Evolutionary conservation across 2,113 vertebrate genomes (phyloP).

Genomic region (Pteruthius melanotis): DNA sequence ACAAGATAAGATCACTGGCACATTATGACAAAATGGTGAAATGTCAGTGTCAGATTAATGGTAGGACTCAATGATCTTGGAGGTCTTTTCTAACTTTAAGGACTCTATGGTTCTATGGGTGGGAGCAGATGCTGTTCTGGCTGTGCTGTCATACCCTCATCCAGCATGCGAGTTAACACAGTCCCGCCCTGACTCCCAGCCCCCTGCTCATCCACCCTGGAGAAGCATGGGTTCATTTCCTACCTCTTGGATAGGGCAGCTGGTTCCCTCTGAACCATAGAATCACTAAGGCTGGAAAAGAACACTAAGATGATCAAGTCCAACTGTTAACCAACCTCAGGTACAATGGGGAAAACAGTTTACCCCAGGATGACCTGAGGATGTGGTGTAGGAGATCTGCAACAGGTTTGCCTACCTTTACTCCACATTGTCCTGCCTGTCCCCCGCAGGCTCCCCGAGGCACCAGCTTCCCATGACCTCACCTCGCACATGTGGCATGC

Average conservation of each 20-base stretch:
- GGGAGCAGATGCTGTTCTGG: background rate
- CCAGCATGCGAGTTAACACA: background rate
- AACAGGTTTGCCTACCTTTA: background rate
- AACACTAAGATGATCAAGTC: background rate
- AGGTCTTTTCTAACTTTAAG: background rate
- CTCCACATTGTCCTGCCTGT: background rate
- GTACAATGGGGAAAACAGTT: background rate
- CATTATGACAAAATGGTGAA: background rate
- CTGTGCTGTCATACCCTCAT: background rate
- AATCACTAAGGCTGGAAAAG: background rate
- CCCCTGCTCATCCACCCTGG: background rate
- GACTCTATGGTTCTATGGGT: background rate
- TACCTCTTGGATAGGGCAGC: background rate
- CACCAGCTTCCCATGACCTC: background rate
- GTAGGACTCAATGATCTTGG: no score
- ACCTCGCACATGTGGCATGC: rapidly evolving
- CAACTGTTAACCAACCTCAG: background rate
- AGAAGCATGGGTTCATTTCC: background rate
- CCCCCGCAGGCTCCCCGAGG: background rate
- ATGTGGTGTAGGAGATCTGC: background rate
- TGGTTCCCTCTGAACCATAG: background rate
- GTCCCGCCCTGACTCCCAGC: background rate
- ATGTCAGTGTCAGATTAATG: background rate
- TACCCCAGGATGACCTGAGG: background rate
- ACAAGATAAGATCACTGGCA: background rate